Evolutionary conservation across 2,113 vertebrate species (phyloP), one percentile per base, ranked within the genome.

Genomic region (Heteronetta atricapilla): DNA sequence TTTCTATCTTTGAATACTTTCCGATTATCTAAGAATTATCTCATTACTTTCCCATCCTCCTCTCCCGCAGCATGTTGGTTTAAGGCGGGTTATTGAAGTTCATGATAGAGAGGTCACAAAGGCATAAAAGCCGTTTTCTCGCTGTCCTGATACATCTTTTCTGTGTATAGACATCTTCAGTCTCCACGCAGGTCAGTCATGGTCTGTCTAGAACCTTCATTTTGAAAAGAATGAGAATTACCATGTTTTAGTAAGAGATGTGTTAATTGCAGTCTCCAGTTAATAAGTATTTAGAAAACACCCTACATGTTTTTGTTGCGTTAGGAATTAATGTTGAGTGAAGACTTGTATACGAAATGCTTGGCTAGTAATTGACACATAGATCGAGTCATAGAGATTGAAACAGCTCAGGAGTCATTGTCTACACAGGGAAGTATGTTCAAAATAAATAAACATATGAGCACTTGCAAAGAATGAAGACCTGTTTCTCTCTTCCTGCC

Each of bases 391-490:
- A 77, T 1, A 88, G 66, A 59, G 70, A 88, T 69, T 86, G 44
- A 90, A 94, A 89, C 70, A 92, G 22, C 36, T 79, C 44, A 56
- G 36, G n/a, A 91, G 33, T 84, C 67, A 70, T 28, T 92, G 31
- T 85, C 80, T 91, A 31, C 85, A 38, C 19, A 66, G n/a, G 42
- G 36, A 95, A 87, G 36, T 42, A 10, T 76, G 64, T 76, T 94
- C 93, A 81, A 95, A 94, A 82, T 34, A 88, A 88, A 93, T 48
- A 95, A 90, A 90, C 92, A 88, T 86, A 79, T 19, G 34, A 66
- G 53, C 29, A 13, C 19, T 66, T 82, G 26, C 72, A 63, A 90
- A 55, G 74, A 86, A 66, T 33, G 79, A 44, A 64, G 53, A 87
- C 36, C 29, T 19, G 40, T 2, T 55, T 88, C 89, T 56, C n/a